Evolutionary conservation across 1,140 invertebrate genomes (phyloP).

Genomic region (Euwallacea similis): DNA sequence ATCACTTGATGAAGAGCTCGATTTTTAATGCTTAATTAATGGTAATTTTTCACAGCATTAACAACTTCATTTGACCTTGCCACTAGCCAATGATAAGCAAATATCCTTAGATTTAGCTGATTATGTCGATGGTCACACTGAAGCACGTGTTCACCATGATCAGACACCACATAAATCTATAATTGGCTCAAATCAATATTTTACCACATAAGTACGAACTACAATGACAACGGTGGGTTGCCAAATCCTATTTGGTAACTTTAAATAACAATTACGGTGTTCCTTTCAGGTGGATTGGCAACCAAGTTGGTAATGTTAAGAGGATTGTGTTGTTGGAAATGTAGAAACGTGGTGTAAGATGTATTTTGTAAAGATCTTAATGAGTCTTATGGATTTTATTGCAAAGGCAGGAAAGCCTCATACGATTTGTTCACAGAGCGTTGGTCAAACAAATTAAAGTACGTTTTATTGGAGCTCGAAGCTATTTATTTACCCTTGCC

Average conservation of each 20-base stretch:
- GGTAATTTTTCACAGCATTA: no score
- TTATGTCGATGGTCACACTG: no score
- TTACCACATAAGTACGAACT: conserved; percentile 9
- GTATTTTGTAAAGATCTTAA: neutral
- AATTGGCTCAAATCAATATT: conserved; percentile 15
- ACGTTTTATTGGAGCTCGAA: neutral
- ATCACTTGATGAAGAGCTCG: no score
- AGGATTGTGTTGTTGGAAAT: conserved; percentile 15
- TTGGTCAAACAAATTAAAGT: neutral
- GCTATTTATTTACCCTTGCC: conserved; percentile 7
- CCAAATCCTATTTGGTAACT: conserved; percentile 18
- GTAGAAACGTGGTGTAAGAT: conserved; percentile 2
- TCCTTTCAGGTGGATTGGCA: conserved; percentile 4
- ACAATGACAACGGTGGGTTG: conserved; percentile 11
- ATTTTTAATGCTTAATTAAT: no score
- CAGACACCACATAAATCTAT: neutral
- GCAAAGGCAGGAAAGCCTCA: neutral
- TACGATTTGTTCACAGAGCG: neutral
- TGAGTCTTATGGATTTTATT: neutral
- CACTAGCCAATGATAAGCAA: no score
- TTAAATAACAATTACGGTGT: conserved; percentile 8
- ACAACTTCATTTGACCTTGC: no score
- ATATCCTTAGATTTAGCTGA: no score
- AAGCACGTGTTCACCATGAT: no score
- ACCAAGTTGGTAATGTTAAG: conserved; percentile 8